Percentiles rank a stretch among this genome's conserved stretches.
These are phyloP conservation scores for Cerastis rubricosa DNA, from an alignment of 2,888 invertebrate genomes.

Conservation along the genomic window DNA sequence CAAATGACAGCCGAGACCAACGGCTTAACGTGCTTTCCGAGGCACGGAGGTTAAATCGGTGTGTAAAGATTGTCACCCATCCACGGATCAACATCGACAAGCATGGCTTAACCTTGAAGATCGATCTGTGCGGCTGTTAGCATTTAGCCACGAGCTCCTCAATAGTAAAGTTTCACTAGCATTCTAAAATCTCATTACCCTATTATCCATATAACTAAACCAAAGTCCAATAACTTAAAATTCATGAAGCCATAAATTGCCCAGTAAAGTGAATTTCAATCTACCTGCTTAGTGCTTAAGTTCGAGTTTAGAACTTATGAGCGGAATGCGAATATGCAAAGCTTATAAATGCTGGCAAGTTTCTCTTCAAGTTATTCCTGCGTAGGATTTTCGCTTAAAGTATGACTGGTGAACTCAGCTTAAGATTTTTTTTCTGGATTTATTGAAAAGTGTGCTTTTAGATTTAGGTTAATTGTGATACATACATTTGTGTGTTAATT, in stretches of 20 bases:
- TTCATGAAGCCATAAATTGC: conserved; percentile 50
- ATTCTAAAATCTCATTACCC: conserved; percentile 7
- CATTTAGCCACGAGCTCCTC: too few species aligned
- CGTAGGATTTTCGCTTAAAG: conserved; percentile 17
- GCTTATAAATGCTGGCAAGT: conserved; percentile 49
- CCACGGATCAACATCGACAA: too few species aligned
- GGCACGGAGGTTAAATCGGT: too few species aligned
- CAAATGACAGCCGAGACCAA: too few species aligned
- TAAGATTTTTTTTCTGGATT: not conserved
- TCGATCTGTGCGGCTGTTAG: too few species aligned
- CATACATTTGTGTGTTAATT: not conserved
- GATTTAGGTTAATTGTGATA: not conserved
- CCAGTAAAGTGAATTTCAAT: conserved; percentile 43
- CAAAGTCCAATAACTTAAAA: conserved; percentile 30
- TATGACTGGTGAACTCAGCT: not conserved
- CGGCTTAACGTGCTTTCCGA: too few species aligned
- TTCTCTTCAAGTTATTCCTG: conserved; percentile 48
- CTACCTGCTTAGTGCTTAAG: conserved; percentile 57
- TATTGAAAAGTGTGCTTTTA: not conserved
- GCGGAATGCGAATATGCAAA: conserved; percentile 56
- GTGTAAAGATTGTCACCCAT: too few species aligned
- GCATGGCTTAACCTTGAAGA: too few species aligned
- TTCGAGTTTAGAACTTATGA: conserved; percentile 57
- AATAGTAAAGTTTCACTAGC: not conserved
- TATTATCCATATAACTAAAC: not conserved